Conservation (phyloP, 92 coral and sea anemone genomes). For the Desmophyllum pertusum region DNA sequence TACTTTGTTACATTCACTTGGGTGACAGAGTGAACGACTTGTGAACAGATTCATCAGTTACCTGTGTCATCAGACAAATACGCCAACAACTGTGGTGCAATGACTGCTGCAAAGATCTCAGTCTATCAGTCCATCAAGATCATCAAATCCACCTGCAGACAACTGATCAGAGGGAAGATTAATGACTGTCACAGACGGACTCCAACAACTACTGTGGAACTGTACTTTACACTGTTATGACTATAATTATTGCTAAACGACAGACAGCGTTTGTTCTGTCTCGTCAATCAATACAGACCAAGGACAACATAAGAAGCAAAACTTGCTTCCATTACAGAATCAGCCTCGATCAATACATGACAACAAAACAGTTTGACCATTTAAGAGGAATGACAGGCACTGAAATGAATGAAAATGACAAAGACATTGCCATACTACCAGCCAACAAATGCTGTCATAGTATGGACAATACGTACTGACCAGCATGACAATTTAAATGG, state of each 20-base stretch:
- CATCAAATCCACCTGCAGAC: conserved; percentile 55
- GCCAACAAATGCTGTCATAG: conserved; percentile 41
- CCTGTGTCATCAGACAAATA: conserved; percentile 50
- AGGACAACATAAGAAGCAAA: conserved; percentile 45
- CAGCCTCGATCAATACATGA: conserved; percentile 30
- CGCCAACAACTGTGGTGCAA: conserved; percentile 57
- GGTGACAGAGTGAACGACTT: conserved; percentile 60
- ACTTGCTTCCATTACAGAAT: conserved; percentile 41
- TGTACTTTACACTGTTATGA: too few species aligned
- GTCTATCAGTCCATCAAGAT: conserved; percentile 58
- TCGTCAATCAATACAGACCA: conserved; percentile 29
- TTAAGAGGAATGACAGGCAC: conserved; percentile 43
- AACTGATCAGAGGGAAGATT: conserved; percentile 56
- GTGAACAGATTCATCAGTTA: conserved; percentile 44
- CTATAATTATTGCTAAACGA: too few species aligned
- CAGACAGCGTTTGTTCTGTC: too few species aligned
- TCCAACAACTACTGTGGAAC: too few species aligned
- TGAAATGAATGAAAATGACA: conserved; percentile 28
- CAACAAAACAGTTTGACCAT: conserved; percentile 47
- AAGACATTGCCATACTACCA: conserved; percentile 19
- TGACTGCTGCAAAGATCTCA: conserved; percentile 53
- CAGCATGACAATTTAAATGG: conserved; percentile 35
- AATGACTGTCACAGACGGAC: conserved; percentile 67
- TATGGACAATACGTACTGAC: conserved; percentile 51
- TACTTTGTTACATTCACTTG: conserved; percentile 33